Base-by-base conservation (phyloP, 1,140 invertebrate species). In the Drosophila watanabei region DNA sequence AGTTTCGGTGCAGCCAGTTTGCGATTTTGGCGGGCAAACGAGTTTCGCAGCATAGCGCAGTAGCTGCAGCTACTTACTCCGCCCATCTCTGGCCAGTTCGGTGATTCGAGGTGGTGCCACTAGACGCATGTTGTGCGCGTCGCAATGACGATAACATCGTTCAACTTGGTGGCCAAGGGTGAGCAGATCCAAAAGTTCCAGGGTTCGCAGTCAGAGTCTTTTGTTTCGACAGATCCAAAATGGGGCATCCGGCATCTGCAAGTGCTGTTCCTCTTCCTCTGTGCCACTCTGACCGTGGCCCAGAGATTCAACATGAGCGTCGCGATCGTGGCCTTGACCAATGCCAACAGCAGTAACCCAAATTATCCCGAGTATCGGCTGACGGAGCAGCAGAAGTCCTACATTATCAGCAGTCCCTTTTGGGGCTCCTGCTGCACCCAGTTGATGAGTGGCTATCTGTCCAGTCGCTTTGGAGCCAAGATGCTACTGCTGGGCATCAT, bases 381-480 rank as follows among this genome's bases (percentile, higher is more conserved):
- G 95, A 91, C 93, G 60, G 75, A 94, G 64, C 58, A 91, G 5
- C 82, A 91, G 9, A 94, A 95, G 75, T 94, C 94, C 28, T 82
- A 94, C 2, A 94, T 95, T 16, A 81, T 96, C 4, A 95, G 95
- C 6, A 95, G 96, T 2, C 96, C 96, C 79, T 97, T 95, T 79
- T 96, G 95, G 95, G 94, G 94, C 13, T 95, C 94, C 63, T 90
- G 94, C 11, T 49, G 94, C 2, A 94, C 95, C 2, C 92, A 93
- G 32, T 94, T 97, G 3, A 96, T 96, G 3, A 96, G 95, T 4
- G 96, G 96, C 8, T 94, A 95, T 58, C 71, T 97, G 2, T 95
- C 95, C 0, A 94, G 95, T 73, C 94, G 93, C n/a, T 96, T 95
- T 66, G 96, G 96, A 14, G 94, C 95, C 0, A 96, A 96, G 84